Base-by-base conservation (phyloP, 1,140 invertebrate species). In the Eriocheir sinensis region DNA sequence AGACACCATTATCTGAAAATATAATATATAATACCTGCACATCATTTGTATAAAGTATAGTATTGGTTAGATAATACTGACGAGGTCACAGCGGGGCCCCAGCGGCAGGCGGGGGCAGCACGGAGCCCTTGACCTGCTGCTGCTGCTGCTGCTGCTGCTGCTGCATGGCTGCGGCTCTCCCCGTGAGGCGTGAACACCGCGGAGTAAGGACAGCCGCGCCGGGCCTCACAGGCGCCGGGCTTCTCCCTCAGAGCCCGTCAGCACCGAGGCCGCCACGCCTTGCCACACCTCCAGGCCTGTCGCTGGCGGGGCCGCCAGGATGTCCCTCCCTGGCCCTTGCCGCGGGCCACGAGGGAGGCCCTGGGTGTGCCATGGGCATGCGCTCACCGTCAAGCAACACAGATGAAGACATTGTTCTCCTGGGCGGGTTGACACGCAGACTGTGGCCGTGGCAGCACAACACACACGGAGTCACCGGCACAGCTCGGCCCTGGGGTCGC, bases 21-120 rank as follows among this genome's bases (percentile, higher is more conserved):
- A 72, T 72, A 72, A 72, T 72, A n/a, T 72, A 72, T 72, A 72
- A 72, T 72, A 72, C 60, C 60, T 72, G 60, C 60, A 72, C 60
- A 72, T 72, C 27, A 72, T 72, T 72, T 72, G 60, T 72, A 72
- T 72, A 53, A 53, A 53, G 48, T 72, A 72, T 72, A n/a, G 27
- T 72, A 72, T n/a, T 72, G 60, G n/a, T 72, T 72, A 72, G 60
- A 72, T 72, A 72, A 72, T 72, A 72, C 60, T 72, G 60, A 72
- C 60, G n/a, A 72, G 60, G 60, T 72, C 60, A 72, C 60, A 72
- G 60, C 21, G n/a, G n/a, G 60, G 60, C 60, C 60, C 27, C 0
- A 21, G 60, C 8, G n/a, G 60, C 60, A 72, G 60, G 1, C 4
- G n/a, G 9, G 60, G 60, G 60, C 60, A 72, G 3, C 9, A 2